phyloP scores from a whole-genome alignment of 2,113 vertebrate genomes.

The Semicossyphus pulcher region DNA sequence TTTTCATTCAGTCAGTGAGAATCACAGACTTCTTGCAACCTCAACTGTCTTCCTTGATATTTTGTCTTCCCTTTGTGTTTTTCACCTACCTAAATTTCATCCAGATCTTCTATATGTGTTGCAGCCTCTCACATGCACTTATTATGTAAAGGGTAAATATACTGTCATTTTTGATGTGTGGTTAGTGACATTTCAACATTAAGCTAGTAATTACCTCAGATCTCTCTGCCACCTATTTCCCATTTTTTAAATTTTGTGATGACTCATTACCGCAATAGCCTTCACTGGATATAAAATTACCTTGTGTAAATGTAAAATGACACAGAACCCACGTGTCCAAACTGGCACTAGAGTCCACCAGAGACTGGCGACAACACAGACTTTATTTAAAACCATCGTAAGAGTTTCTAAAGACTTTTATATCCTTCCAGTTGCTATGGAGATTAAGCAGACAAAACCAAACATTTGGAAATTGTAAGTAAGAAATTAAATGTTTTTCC shows the following conservation, averaged over 20 bases:
- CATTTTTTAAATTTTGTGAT: constrained; percentile 45
- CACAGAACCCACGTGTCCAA: constrained; percentile 20
- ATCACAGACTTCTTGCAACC: constrained; percentile 44
- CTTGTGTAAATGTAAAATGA: constrained; percentile 24
- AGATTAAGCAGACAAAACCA: constrained; percentile 81
- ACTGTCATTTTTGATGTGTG: constrained; percentile 51
- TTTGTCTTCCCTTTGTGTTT: constrained; percentile 67
- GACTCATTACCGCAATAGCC: constrained; percentile 57
- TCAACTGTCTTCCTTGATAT: constrained; percentile 75
- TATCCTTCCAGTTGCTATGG: constrained; percentile 76
- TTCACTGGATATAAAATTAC: constrained; percentile 62
- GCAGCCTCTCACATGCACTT: constrained; percentile 25
- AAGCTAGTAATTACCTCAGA: constrained; percentile 74
- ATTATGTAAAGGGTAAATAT: constrained; percentile 41
- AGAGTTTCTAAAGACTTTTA: constrained; percentile 65
- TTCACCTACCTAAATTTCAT: constrained; percentile 21
- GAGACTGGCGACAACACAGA: constrained; percentile 6
- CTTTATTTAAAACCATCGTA: constrained; percentile 36
- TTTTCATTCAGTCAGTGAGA: constrained; percentile 37
- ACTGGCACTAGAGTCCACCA: background rate
- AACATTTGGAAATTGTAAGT: constrained; percentile 73
- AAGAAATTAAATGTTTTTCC: constrained; percentile 51
- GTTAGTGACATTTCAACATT: constrained; percentile 51
- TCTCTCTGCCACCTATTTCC: constrained; percentile 36
- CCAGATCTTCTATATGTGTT: constrained; percentile 35